Conservation (phyloP, 2,113 vertebrate genomes). For the Thalassarche chlororhynchos region DNA sequence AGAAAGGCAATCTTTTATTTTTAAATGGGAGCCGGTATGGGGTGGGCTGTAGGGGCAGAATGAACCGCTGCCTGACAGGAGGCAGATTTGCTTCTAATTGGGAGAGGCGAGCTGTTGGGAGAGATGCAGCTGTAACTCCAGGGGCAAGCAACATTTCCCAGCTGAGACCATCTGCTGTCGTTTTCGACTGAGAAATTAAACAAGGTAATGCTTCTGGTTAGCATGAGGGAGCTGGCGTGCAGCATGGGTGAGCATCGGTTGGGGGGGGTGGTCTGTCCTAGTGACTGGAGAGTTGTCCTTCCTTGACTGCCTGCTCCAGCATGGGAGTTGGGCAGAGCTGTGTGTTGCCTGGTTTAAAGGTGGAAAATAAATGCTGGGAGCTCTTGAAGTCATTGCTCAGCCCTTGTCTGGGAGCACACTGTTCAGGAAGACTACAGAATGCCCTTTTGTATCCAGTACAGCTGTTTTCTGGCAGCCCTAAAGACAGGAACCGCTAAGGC, state of each 20-base stretch:
- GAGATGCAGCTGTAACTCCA: not conserved
- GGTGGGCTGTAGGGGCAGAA: constrained; percentile 10
- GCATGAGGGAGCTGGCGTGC: not conserved
- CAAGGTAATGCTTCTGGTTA: not conserved
- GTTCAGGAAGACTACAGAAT: not conserved
- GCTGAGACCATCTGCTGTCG: constrained; percentile 28
- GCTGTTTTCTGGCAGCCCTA: not conserved
- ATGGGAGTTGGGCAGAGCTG: not conserved
- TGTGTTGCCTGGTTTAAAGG: not conserved
- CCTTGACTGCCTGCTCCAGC: not conserved
- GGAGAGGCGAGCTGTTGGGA: constrained; percentile 9
- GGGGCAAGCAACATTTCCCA: not conserved
- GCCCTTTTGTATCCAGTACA: not conserved
- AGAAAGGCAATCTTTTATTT: constrained; percentile 59
- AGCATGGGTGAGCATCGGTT: accelerated
- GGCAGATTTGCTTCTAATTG: constrained; percentile 53
- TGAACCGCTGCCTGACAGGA: constrained; percentile 29
- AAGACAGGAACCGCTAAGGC: not conserved
- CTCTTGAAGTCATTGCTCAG: not conserved
- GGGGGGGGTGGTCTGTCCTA: not conserved
- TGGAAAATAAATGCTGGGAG: not conserved
- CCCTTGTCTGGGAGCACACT: not conserved
- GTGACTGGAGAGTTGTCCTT: not conserved
- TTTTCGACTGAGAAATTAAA: not conserved
- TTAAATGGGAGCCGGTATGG: constrained; percentile 17